Evolutionary conservation across 2,888 invertebrate genomes (phyloP).

Genomic region (Lordiphosa andalusiaca): DNA sequence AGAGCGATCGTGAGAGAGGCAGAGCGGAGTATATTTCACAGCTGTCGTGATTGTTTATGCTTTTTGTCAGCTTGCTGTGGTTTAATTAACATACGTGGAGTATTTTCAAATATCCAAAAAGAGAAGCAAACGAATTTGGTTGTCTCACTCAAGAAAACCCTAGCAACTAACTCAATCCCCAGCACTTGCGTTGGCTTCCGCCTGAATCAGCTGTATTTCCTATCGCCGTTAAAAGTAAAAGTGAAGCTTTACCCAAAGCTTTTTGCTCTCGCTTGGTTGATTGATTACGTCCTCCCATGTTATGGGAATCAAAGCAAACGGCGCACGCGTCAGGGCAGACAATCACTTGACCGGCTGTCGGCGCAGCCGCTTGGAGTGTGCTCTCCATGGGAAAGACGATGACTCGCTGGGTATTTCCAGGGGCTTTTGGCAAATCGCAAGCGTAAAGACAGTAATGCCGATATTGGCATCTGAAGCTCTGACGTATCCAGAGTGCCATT

Average conservation of each 20-base stretch:
- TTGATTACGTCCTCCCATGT: conserved; percentile 13
- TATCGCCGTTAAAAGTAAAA: conserved; percentile 41
- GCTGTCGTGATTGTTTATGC: conserved; percentile 26
- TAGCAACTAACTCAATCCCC: neutral
- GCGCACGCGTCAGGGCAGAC: conserved; percentile 53
- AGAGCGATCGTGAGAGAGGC: neutral
- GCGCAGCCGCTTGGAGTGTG: conserved; percentile 4
- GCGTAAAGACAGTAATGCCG: conserved; percentile 12
- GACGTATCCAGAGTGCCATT: conserved; percentile 22
- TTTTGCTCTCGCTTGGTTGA: neutral
- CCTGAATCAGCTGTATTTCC: conserved; percentile 23
- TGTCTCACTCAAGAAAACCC: neutral
- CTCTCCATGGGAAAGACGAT: conserved; percentile 47
- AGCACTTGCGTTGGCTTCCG: neutral
- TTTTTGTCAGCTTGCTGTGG: neutral
- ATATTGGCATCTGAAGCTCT: conserved; percentile 18
- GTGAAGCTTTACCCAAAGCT: conserved; percentile 42
- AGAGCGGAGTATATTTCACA: conserved; percentile 21
- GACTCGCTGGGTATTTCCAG: conserved; percentile 53
- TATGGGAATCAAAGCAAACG: conserved; percentile 26
- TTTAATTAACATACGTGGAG: conserved; percentile 17
- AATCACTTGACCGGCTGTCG: neutral
- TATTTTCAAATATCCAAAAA: conserved; percentile 6
- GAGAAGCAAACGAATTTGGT: neutral
- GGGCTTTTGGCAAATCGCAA: conserved; percentile 29